phyloP scores from a whole-genome alignment of 2,797 vertebrate genomes.

The Lepus oiostolus region DNA sequence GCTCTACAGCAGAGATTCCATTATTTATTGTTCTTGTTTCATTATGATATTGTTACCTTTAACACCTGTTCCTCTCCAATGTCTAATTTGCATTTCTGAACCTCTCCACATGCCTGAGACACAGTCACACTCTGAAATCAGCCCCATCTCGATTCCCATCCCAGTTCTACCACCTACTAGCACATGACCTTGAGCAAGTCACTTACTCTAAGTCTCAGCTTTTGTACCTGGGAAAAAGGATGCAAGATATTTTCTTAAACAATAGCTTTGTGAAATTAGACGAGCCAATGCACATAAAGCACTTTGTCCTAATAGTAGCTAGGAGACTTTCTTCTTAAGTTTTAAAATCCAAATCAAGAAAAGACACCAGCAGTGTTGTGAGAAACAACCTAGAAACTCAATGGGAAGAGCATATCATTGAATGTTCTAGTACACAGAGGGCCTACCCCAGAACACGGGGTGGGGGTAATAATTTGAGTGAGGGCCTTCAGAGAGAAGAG shows the following conservation, averaged over 20 bases:
- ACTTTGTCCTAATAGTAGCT: background rate
- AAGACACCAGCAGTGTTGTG: background rate
- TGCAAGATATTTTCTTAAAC: background rate
- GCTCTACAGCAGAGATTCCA: background rate
- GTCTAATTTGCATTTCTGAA: background rate
- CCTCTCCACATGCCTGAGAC: background rate
- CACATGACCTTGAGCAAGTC: background rate
- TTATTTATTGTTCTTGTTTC: background rate
- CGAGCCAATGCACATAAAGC: background rate
- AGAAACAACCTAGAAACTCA: background rate
- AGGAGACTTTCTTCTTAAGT: background rate
- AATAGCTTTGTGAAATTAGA: background rate
- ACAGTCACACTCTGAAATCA: background rate
- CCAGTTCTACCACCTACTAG: background rate
- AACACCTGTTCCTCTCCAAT: background rate
- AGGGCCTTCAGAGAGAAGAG: background rate
- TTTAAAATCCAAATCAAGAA: background rate
- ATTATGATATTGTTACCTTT: background rate
- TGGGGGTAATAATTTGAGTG: background rate
- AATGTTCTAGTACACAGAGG: no score
- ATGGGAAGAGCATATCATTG: background rate
- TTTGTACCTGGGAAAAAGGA: background rate
- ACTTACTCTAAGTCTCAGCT: background rate
- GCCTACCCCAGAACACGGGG: background rate
- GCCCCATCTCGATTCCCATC: background rate